These are phyloP conservation scores for Hirudinaria manillensis DNA, from an alignment of 2,888 invertebrate genomes.

Conservation along the genomic window DNA sequence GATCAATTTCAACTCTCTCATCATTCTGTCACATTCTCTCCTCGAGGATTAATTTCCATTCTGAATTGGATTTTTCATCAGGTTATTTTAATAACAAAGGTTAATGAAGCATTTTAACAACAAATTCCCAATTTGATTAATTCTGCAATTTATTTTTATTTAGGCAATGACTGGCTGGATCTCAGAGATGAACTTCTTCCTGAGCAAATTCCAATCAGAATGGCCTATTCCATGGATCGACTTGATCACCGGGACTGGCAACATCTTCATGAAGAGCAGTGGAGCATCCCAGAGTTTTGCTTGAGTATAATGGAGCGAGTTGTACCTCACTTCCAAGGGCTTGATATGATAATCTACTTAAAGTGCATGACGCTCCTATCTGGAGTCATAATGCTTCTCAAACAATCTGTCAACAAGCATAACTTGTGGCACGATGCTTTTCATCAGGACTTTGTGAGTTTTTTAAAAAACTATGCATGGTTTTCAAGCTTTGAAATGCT, in stretches of 20 bases:
- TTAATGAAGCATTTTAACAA: too few relatives aligned
- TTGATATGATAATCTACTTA: not conserved
- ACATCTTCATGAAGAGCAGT: slow-evolving; percentile 47
- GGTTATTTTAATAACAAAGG: too few relatives aligned
- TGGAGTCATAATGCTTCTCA: not conserved
- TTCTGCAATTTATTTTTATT: too few relatives aligned
- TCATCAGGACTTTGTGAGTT: too few relatives aligned
- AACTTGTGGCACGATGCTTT: not conserved
- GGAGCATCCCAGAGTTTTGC: slow-evolving; percentile 49
- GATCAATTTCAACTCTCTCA: too few relatives aligned
- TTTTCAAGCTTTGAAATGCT: too few relatives aligned
- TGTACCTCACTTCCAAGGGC: slow-evolving; percentile 38
- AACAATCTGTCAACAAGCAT: not conserved
- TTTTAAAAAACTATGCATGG: too few relatives aligned
- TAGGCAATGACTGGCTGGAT: too few relatives aligned
- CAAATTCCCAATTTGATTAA: too few relatives aligned
- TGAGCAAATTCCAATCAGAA: not conserved
- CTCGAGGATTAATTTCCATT: not conserved
- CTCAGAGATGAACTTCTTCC: too few relatives aligned
- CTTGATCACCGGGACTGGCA: slow-evolving; percentile 47
- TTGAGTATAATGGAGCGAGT: slow-evolving; percentile 45
- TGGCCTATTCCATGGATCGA: slow-evolving; percentile 38
- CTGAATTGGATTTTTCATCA: too few relatives aligned
- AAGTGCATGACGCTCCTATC: not conserved
- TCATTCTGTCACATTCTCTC: not conserved